Base-by-base conservation (phyloP, 1,140 invertebrate genomes). In the Melitaea cinxia region DNA sequence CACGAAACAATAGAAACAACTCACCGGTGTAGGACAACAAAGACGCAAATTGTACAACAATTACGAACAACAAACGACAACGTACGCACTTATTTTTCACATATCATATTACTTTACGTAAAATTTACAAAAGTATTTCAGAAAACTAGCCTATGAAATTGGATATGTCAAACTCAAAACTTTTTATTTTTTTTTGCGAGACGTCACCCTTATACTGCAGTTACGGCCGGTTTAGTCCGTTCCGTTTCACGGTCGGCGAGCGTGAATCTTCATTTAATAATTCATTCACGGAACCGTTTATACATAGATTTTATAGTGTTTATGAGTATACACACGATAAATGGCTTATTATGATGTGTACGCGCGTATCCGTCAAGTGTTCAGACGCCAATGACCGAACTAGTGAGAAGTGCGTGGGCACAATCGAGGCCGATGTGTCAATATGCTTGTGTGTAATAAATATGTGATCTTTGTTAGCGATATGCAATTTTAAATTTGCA, bases 181-280 rank as follows among this genome's bases (percentile, higher is more conserved):
- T 74, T 83, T 78, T 65, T 76, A 78, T 70, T 78, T 82, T 83
- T 84, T 78, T 81, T 77, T 75, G 63, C 71, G 21, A 72, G 59
- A 75, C 70, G 75, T 78, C 73, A 75, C 65, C 68, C 67, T 60
- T 50, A 62, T 52, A 35, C 61, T 39, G 61, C 62, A 73, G 73
- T 72, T 73, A 63, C 77, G 56, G 82, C 83, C 83, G 82, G 80
- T 78, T 58, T 58, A 26, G 57, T 64, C 67, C 84, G 84, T 87
- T 88, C 77, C 85, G 84, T 85, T 88, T 82, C 82, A 88, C 85
- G 82, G 77, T 81, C 75, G 58, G 47, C 52, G 65, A 60, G 65
- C 49, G 49, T 50, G 65, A 63, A 73, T 72, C 26, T 70, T 47
- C 54, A 61, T 67, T n/a, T 65, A 69, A 65, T 75, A 69, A 75